Conservation (phyloP, 2,113 vertebrate species). For the Ramphastos sulfuratus region DNA sequence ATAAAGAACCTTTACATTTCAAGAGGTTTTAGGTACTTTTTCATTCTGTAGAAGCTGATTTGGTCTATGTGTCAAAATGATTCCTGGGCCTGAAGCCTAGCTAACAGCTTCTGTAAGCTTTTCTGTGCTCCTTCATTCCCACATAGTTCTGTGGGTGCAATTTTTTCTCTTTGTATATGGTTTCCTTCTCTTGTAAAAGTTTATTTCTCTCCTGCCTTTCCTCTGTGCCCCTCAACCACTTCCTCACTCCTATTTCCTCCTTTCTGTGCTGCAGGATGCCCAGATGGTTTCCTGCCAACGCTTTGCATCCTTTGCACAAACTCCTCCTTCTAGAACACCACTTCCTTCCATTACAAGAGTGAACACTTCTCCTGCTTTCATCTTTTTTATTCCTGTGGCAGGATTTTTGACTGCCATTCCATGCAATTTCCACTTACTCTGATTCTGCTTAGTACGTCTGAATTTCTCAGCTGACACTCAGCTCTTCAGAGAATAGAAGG, state of each 20-base stretch:
- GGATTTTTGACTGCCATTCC: background rate
- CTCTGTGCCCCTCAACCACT: conserved; percentile 22
- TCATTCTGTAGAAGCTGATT: background rate
- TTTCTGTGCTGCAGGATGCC: conserved; percentile 57
- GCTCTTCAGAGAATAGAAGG: background rate
- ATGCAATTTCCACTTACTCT: background rate
- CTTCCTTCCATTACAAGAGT: conserved; percentile 45
- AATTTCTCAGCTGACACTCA: conserved; percentile 2
- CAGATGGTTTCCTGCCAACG: conserved; percentile 65
- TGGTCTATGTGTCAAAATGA: background rate
- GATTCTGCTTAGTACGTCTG: background rate
- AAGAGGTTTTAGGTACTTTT: background rate
- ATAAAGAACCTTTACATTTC: background rate
- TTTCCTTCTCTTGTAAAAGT: conserved; percentile 22
- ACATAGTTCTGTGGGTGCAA: background rate
- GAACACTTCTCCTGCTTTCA: conserved; percentile 7
- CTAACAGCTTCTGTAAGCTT: background rate
- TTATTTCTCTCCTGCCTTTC: conserved; percentile 35
- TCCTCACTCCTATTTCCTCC: conserved; percentile 61
- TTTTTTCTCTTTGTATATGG: background rate
- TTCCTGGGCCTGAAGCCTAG: background rate
- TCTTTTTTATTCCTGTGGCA: conserved; percentile 32
- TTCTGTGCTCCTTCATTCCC: background rate
- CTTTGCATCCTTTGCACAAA: conserved; percentile 58
- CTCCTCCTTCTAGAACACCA: conserved; percentile 7